These are phyloP conservation scores for Folsomia manolachei DNA, from an alignment of 2,888 invertebrate species.

Conservation along the genomic window DNA sequence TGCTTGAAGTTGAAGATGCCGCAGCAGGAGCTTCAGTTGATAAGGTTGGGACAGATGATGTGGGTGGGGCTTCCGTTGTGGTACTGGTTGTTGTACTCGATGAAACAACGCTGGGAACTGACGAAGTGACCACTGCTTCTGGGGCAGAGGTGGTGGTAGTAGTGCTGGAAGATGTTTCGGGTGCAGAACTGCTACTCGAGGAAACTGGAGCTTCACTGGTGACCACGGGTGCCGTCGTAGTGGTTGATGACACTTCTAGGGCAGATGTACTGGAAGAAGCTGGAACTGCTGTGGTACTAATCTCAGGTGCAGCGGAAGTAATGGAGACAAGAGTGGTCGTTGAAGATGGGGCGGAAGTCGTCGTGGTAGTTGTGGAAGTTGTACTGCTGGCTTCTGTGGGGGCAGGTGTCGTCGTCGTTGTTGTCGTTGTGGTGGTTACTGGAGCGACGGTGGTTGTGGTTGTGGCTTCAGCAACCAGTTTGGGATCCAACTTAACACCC, in stretches of 20 bases:
- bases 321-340: not conserved
- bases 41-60: conserved; percentile 13
- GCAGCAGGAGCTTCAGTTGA: not conserved
- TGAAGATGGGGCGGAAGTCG: conserved; percentile 12
- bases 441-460: conserved; percentile 19
- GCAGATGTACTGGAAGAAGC: conserved; percentile 10
- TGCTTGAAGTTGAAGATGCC: conserved; percentile 1
- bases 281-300: conserved; percentile 24
- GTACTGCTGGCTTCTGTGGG: conserved; percentile 6
- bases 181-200: not conserved
- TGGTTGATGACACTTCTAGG: conserved; percentile 5
- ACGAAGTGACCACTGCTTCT: not conserved
- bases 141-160: conserved; percentile 10
- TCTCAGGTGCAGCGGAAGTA: conserved; percentile 10
- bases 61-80: conserved; percentile 7
- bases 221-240: conserved; percentile 11
- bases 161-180: not conserved
- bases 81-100: conserved; percentile 1
- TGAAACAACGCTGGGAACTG: not conserved
- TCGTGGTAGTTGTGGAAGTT: conserved; percentile 9
- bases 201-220: conserved; percentile 15
- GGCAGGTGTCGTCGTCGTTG: conserved; percentile 17
- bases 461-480: conserved; percentile 26
- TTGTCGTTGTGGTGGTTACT: not conserved
- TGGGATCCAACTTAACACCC: conserved; percentile 45